phyloP scores from a whole-genome alignment of 1,140 invertebrate species.

The Sycophila sp. region DNA sequence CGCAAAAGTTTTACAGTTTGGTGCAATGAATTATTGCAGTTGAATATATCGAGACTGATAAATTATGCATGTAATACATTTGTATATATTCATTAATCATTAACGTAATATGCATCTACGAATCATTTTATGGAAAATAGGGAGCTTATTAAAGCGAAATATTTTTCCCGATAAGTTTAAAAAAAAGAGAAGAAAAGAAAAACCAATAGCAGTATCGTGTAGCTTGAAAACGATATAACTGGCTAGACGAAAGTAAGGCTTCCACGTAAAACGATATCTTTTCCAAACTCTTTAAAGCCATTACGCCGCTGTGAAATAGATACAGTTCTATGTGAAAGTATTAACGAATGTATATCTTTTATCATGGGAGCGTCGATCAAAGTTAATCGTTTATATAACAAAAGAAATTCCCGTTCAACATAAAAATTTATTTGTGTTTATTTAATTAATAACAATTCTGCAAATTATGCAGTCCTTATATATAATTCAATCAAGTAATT shows the following conservation, averaged over 20 bases:
- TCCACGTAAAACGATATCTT: slow-evolving; percentile 26
- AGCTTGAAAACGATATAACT: slow-evolving; percentile 13
- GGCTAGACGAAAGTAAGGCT: neutral
- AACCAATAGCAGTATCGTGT: slow-evolving; percentile 6
- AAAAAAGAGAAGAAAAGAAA: neutral
- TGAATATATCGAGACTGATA: neutral
- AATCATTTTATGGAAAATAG: neutral
- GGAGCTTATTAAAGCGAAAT: neutral
- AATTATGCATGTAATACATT: too few relatives aligned
- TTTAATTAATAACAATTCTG: too few relatives aligned
- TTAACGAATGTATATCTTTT: too few relatives aligned
- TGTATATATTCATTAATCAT: too few relatives aligned
- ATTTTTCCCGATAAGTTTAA: neutral
- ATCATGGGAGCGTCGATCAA: too few relatives aligned
- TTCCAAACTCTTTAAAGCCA: slow-evolving; percentile 5
- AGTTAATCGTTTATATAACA: too few relatives aligned
- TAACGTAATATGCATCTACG: too few relatives aligned
- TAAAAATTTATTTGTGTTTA: too few relatives aligned
- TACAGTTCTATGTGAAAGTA: neutral
- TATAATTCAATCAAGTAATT: too few relatives aligned
- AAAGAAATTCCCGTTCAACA: too few relatives aligned
- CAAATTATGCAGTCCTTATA: too few relatives aligned
- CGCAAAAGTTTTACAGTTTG: too few relatives aligned
- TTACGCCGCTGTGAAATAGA: neutral
- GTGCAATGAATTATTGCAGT: neutral